Base-by-base conservation (phyloP, 2,113 vertebrate species). In the Siniperca knerii region DNA sequence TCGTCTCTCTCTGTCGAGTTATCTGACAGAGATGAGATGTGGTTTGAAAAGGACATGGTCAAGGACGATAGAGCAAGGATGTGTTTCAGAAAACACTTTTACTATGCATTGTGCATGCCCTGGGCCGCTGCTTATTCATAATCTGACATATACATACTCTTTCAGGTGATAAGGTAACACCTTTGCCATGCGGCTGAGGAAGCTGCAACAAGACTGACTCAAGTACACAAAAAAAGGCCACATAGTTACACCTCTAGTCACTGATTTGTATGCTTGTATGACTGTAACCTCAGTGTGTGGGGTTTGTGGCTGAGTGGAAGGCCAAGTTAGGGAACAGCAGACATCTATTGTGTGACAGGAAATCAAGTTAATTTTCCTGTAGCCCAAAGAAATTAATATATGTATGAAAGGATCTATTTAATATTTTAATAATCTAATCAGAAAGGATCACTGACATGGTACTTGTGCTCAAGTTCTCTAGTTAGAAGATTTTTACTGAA, bases 1-100 rank as follows among this genome's bases (percentile, higher is more conserved):
- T 77, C 58, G 48, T 33, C 84, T 87, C 71, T 87, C 85, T 77
- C 66, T 57, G 75, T 87, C 21, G 42, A 83, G 73, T 37, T 68
- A 40, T 87, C 71, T 85, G 87, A 91, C 84, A 68, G 87, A 92
- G 91, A 94, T 90, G 93, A 89, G 91, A 94, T 93, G 91, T 68
- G 85, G 79, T 92, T 89, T 92, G 94, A 94, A 95, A 94, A 93
- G 94, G 94, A 94, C 92, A 79, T 58, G 75, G 93, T 88, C 93
- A 95, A 95, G 94, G 94, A 90, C 93, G 57, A 50, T 75, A 77
- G 75, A 77, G 73, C 86, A 76, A 85, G 77, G 83, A 86, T 89
- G 83, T 70, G 80, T 92, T 90, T 86, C 62, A 77, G 71, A 86
- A 83, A 90, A 90, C 85, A 81, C 84, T 92, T 87, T 92, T 87